Conservation (phyloP, 2,888 invertebrate species). For the Panorpa germanica region DNA sequence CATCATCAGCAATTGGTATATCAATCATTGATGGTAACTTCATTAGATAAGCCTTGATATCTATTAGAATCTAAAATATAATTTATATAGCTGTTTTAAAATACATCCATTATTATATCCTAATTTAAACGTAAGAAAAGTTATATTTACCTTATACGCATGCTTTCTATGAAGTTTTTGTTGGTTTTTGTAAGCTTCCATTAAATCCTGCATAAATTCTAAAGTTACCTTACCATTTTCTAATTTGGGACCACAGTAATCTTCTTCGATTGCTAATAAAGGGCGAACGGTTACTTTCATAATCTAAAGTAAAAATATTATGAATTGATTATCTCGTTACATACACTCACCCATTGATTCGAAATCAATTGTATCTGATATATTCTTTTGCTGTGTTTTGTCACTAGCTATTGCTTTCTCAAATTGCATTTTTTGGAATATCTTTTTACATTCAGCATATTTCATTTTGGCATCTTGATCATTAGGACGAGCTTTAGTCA, state of each 20-base stretch:
- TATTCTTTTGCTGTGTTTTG: slow-evolving; percentile 63
- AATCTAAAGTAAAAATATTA: slow-evolving; percentile 1
- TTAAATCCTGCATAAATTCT: slow-evolving; percentile 74
- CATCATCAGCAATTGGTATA: slow-evolving; percentile 64
- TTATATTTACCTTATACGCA: slow-evolving; percentile 67
- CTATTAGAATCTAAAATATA: slow-evolving; percentile 65
- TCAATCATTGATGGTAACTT: slow-evolving; percentile 78
- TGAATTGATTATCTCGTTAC: slow-evolving; percentile 4
- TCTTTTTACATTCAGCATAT: slow-evolving; percentile 86
- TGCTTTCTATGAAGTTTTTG: slow-evolving; percentile 90
- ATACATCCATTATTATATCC: slow-evolving; percentile 7
- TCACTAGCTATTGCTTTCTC: slow-evolving; percentile 94
- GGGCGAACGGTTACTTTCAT: neutral
- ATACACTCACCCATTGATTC: slow-evolving; percentile 67
- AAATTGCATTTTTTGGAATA: slow-evolving; percentile 86
- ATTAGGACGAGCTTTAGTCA: slow-evolving; percentile 77
- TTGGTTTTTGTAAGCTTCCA: slow-evolving; percentile 78
- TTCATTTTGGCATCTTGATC: slow-evolving; percentile 90
- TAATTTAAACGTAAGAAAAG: slow-evolving; percentile 3
- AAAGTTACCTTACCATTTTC: slow-evolving; percentile 76
- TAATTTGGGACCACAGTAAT: slow-evolving; percentile 80
- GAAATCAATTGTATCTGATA: slow-evolving; percentile 76
- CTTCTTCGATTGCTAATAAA: slow-evolving; percentile 73
- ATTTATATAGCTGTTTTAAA: slow-evolving; percentile 6
- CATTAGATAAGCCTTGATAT: slow-evolving; percentile 70